Base-by-base conservation (phyloP, 2,888 invertebrate species). In the Drosophila atripex region DNA sequence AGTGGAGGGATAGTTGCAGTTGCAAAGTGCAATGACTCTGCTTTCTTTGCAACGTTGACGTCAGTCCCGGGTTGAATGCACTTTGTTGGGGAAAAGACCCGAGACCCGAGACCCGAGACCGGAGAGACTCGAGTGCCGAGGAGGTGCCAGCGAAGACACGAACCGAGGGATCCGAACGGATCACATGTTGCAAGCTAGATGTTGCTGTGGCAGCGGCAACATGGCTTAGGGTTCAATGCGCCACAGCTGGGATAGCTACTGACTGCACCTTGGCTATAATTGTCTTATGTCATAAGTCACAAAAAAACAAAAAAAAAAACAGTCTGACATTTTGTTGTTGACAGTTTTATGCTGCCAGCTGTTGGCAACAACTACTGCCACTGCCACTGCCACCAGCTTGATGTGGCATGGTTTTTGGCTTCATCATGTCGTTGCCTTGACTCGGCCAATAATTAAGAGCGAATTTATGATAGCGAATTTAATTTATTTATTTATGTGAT, bases 181-280 rank as follows among this genome's bases (percentile, higher is more conserved):
- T 61, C 63, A 66, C 68, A 64, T 64, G 63, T 64, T 64, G 63
- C 63, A 66, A 57, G 55, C 18, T 23, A 2, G 18, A 18, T 18
- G 18, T 18, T 18, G 18, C 18, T 18, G 18, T 18, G 18, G 18
- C 18, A 18, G 18, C 2, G 18, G 18, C 18, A 18, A 18, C 18
- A 18, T 18, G 18, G 18, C 18, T 12, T 6, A 75, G 86, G 89
- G 90, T 90, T 91, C 90, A 90, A 89, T 91, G 91, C 89, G 88
- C 91, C 54, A 8, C 30, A 63, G 61, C 11, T 32, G 18, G 11
- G 39, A 89, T 86, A 86, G 70, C 12, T 64, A 57, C 30, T 71
- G 73, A 51, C 71, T 71, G 73, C 71, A 71, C 71, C 71, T 73
- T 73, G 73, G 73, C 73, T 73, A 51, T 72, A 72, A 69, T 80